Evolutionary conservation across 2,888 invertebrate genomes (phyloP).

Genomic region (Diaperis boleti): DNA sequence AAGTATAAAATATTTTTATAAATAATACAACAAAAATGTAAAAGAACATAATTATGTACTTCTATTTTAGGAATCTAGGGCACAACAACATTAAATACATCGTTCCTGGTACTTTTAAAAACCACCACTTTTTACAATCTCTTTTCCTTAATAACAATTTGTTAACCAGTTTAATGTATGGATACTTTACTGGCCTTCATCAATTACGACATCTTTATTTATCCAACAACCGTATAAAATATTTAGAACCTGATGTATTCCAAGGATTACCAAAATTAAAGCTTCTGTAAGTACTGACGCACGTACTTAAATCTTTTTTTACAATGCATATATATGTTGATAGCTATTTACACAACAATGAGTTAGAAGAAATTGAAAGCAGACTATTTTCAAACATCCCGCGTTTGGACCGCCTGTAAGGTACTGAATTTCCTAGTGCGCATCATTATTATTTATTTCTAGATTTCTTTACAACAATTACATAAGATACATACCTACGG

Average conservation of each 20-base stretch:
- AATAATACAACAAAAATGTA: too few species aligned
- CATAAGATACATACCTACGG: constrained; percentile 78
- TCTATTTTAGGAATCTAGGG: constrained; percentile 82
- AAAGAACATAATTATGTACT: neutral
- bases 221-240: constrained; percentile 85
- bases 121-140: constrained; percentile 76
- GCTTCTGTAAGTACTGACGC: constrained; percentile 78
- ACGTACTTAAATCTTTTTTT: too few species aligned
- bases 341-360: constrained; percentile 87
- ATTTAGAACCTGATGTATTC: constrained; percentile 82
- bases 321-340: constrained; percentile 55
- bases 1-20: neutral
- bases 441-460: constrained; percentile 54
- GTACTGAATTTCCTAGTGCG: constrained; percentile 51
- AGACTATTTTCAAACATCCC: constrained; percentile 82
- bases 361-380: constrained; percentile 77
- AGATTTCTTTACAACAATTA: constrained; percentile 88
- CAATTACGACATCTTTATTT: constrained; percentile 85
- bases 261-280: constrained; percentile 79
- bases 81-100: constrained; percentile 87
- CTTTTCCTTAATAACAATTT: constrained; percentile 90
- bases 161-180: constrained; percentile 76
- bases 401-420: constrained; percentile 81
- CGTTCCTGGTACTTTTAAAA: constrained; percentile 76
- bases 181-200: constrained; percentile 79